phyloP scores from a whole-genome alignment of 2,888 invertebrate genomes.

The Morpho helenor region DNA sequence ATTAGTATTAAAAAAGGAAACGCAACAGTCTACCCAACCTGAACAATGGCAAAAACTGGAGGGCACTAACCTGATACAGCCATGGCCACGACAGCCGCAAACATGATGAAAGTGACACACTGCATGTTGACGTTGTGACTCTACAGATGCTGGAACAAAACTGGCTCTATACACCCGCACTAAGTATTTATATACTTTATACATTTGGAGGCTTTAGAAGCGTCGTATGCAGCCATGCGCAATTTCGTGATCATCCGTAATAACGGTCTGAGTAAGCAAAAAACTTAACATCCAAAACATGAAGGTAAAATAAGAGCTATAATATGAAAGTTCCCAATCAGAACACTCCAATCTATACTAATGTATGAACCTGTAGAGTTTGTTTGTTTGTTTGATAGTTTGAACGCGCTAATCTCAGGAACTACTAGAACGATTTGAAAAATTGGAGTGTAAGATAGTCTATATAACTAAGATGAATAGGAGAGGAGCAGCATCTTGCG shows the following conservation, averaged over 20 bases:
- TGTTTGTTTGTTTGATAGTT: too few relatives aligned
- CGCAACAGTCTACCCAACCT: constrained; percentile 34
- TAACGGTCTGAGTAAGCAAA: constrained; percentile 55
- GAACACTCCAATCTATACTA: too few relatives aligned
- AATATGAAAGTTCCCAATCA: constrained; percentile 1
- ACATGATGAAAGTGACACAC: constrained; percentile 50
- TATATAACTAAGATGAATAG: too few relatives aligned
- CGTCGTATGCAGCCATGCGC: constrained; percentile 43
- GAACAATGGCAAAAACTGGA: constrained; percentile 50
- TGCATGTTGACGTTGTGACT: constrained; percentile 57
- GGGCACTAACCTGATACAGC: constrained; percentile 75
- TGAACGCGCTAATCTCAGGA: too few relatives aligned
- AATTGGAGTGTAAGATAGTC: too few relatives aligned
- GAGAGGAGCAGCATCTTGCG: too few relatives aligned
- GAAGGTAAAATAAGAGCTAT: neutral
- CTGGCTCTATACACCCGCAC: constrained; percentile 51
- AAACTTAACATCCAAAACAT: constrained; percentile 42
- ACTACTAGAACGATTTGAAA: too few relatives aligned
- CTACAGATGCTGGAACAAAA: constrained; percentile 46
- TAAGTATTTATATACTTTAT: constrained; percentile 54
- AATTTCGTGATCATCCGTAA: constrained; percentile 42
- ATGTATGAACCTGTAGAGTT: too few relatives aligned
- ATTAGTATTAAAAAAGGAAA: constrained; percentile 42
- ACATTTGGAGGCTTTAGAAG: constrained; percentile 29
- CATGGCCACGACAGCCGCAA: constrained; percentile 56